Conservation (phyloP, 2,888 invertebrate species). For the Pristionchus japonicus region DNA sequence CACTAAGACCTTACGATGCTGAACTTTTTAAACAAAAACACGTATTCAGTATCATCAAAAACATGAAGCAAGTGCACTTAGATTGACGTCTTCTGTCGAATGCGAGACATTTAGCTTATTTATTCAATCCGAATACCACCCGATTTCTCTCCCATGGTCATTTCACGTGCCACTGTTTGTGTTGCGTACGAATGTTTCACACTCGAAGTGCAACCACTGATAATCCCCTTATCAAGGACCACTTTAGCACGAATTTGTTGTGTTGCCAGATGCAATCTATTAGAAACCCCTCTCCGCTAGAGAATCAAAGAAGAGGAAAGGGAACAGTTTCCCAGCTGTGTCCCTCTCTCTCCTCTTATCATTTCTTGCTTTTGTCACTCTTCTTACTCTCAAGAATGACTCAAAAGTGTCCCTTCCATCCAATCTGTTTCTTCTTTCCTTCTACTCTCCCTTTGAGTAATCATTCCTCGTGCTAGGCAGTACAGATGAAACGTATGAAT, state of each 20-base stretch:
- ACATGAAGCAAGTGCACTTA: not conserved
- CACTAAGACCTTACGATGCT: not conserved
- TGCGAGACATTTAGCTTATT: not conserved
- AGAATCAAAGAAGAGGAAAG: not conserved
- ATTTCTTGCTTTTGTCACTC: not conserved
- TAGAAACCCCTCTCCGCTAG: not conserved
- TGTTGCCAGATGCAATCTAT: not conserved
- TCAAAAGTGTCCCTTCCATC: not conserved
- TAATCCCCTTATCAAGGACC: not conserved
- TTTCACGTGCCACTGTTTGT: not conserved
- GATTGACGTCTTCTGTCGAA: not conserved
- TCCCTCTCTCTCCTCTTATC: not conserved
- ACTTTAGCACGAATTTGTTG: not conserved
- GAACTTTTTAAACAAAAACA: not conserved
- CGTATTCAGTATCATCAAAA: not conserved
- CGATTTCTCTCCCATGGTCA: not conserved
- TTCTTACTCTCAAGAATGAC: not conserved
- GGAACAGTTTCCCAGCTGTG: not conserved
- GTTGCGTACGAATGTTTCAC: not conserved
- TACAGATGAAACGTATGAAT: slow-evolving; percentile 7
- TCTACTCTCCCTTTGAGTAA: slow-evolving; percentile 14
- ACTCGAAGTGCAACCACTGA: not conserved
- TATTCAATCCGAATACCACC: not conserved
- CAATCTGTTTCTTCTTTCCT: too few relatives aligned
- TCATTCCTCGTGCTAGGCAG: not conserved